Conservation (phyloP, 2,113 vertebrate species). For the Ctenomys sociabilis region DNA sequence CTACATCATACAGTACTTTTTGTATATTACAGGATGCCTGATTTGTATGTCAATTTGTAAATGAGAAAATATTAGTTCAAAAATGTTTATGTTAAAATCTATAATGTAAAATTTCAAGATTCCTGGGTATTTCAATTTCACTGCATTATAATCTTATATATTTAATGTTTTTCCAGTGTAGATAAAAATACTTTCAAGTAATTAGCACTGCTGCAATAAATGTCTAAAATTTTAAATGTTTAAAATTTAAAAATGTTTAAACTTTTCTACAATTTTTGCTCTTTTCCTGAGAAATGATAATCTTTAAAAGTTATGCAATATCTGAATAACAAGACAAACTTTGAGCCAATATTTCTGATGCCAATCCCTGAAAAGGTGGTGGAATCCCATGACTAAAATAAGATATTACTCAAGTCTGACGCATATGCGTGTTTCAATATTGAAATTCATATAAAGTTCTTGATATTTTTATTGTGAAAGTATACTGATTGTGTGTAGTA, state of each 20-base stretch:
- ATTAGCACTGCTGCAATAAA: background rate
- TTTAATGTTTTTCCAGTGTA: background rate
- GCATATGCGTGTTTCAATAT: conserved; percentile 3
- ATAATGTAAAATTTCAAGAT: background rate
- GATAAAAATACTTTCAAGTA: background rate
- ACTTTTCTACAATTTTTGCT: too few species aligned
- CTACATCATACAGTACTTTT: background rate
- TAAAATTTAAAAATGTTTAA: too few species aligned
- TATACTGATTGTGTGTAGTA: conserved; percentile 65
- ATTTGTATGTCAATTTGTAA: background rate
- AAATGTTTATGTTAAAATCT: background rate
- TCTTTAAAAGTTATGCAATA: background rate
- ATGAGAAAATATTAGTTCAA: background rate
- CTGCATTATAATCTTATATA: background rate
- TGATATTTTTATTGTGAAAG: conserved; percentile 57
- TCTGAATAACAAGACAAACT: background rate
- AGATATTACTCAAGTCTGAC: background rate
- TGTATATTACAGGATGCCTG: background rate
- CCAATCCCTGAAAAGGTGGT: background rate
- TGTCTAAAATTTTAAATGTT: background rate
- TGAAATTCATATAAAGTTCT: conserved; percentile 14
- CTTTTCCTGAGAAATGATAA: background rate
- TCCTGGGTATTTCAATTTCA: background rate
- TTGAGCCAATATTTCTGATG: background rate
- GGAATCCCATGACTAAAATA: background rate